Evolutionary conservation across 2,888 invertebrate species (phyloP).

Genomic region (Conchocele bisecta): DNA sequence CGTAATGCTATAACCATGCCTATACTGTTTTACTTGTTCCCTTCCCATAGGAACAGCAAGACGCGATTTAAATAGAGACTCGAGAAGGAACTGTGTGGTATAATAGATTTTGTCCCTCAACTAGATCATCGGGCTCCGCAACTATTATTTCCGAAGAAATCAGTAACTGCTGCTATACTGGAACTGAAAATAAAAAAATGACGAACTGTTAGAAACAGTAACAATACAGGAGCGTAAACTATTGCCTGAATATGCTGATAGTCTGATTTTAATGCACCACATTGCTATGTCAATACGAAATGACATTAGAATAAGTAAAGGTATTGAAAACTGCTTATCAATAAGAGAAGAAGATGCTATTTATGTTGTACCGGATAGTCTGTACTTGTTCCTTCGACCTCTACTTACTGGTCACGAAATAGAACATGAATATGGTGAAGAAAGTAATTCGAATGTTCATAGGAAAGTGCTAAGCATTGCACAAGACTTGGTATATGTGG

Average conservation of each 20-base stretch:
- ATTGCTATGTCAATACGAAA: neutral
- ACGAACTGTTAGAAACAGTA: conserved; percentile 2
- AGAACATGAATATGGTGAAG: too few relatives aligned
- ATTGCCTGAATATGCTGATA: neutral
- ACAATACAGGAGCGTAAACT: neutral
- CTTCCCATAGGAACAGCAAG: neutral
- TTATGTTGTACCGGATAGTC: neutral
- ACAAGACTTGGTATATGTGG: neutral
- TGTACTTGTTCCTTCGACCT: neutral
- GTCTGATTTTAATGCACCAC: neutral
- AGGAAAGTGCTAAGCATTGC: conserved; percentile 3
- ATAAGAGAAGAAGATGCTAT: neutral
- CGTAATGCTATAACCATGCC: too few relatives aligned
- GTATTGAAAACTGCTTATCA: conserved; percentile 9
- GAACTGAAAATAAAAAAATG: neutral
- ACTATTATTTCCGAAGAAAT: neutral
- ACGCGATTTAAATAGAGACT: conserved; percentile 1
- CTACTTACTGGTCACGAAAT: neutral
- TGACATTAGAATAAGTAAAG: neutral
- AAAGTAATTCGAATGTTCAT: neutral
- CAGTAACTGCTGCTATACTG: neutral
- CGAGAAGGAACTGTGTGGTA: neutral
- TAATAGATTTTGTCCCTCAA: conserved; percentile 2
- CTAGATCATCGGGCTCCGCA: neutral
- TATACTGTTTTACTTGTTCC: too few relatives aligned